Base-by-base conservation (phyloP, 2,888 invertebrate genomes). In the Meloe dianella region DNA sequence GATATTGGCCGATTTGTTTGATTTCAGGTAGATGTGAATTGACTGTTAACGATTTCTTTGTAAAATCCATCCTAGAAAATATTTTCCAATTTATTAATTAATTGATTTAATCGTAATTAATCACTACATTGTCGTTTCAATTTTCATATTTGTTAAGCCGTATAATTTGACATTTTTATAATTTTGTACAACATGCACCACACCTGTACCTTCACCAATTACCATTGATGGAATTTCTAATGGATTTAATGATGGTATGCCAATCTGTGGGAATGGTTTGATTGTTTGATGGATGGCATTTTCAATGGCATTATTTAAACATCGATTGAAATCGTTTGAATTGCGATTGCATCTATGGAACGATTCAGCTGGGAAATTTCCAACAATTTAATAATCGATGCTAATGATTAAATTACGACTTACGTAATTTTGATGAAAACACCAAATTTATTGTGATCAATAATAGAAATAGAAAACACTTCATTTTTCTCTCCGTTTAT, bases 141-240 rank as follows among this genome's bases (percentile, higher is more conserved):
- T 5, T 22, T 54, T 9, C 4, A 12, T 6, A 20, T 24, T 20
- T 5, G 54, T 6, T 4, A 54, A 5, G 1, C 54, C 54, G 14
- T 24, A 54, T 8, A 54, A 20, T 54, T 24, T 2, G 24, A 54
- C 24, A 24, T 54, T 24, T 14, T 54, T 22, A 54, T 24, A 54
- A 54, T 54, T 54, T 54, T 54, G 54, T 24, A 24, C 24, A 54
- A 54, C 24, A 14, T 54, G 2, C 24, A 54, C 54, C 5, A 12
- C 14, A 54, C 54, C 54, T 24, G 10, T 22, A 54, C 54, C 54
- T 12, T 54, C 24, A 24, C 54, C 54, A 14, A 54, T 54, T 54
- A 14, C 24, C 24, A 54, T 54, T 24, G 54, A 54, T 54, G 54
- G 54, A 24, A 54, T 4, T 24, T 54, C 54, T 24, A 54, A 54